phyloP scores from a whole-genome alignment of 2,797 vertebrate species.

The Emys orbicularis region DNA sequence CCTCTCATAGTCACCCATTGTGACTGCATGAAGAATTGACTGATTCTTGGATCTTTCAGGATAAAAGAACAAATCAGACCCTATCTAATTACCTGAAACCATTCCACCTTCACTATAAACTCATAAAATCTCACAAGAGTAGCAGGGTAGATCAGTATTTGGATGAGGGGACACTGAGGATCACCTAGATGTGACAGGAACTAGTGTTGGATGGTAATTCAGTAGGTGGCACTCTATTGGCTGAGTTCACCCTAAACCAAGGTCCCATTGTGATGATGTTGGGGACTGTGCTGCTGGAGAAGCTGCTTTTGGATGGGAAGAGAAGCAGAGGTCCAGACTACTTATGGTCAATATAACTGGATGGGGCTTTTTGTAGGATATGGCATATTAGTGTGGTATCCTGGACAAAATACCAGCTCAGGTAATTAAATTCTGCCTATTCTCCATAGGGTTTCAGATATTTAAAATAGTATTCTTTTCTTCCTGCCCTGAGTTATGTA shows the following conservation, averaged over 20 bases:
- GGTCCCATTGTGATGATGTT: background rate
- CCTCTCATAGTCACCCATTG: background rate
- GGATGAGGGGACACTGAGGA: background rate
- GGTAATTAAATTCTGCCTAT: background rate
- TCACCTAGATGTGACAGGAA: background rate
- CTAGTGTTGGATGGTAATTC: background rate
- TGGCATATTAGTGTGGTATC: background rate
- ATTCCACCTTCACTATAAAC: background rate
- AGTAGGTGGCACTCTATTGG: background rate
- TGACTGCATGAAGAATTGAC: background rate
- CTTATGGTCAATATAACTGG: background rate
- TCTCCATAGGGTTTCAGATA: background rate
- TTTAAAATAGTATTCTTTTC: no score
- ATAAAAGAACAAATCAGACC: background rate
- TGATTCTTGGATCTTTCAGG: background rate
- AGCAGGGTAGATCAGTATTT: background rate
- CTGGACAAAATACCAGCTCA: background rate
- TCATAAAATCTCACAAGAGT: background rate
- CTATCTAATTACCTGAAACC: background rate
- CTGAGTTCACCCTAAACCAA: background rate
- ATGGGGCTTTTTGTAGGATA: background rate
- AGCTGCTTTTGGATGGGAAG: no score
- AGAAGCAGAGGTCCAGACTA: background rate
- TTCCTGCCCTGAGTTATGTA: background rate
- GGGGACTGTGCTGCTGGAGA: background rate